Evolutionary conservation across 2,113 vertebrate species (phyloP), one percentile per base, ranked within the genome.

Genomic region (Bubalus kerabau): DNA sequence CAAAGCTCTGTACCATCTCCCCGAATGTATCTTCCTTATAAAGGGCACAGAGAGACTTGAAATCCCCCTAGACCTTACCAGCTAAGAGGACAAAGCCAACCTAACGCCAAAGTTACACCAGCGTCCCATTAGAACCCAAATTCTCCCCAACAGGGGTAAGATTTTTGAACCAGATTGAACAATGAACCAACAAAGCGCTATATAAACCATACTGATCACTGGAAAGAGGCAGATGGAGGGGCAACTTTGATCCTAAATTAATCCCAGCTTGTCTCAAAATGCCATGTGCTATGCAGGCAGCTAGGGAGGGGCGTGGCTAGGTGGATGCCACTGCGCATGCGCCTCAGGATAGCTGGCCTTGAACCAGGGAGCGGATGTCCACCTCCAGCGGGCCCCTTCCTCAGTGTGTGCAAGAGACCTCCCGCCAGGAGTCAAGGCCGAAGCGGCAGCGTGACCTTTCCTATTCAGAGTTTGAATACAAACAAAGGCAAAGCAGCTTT

Each of bases 231-330:
- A 98, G 96, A 96, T 87, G 97, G 98, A 92, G 32, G 48, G 80
- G 80, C 91, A 97, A 98, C 97, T 98, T 97, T 98, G 98, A 98
- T 98, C 96, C 93, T 98, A 98, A 98, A 98, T 97, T 93, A 98
- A 97, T 92, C 90, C 96, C 98, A 97, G 97, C 97, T 98, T 97
- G 87, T 81, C 87, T 94, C 95, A 93, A 95, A 88, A 85, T 17
- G 67, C 91, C 96, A 90, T 88, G 80, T 90, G 95, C 89, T 64
- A 36, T 24, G 28, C 93, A 81, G 86, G 78, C 71, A 78, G 91
- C 62, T 2, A 1, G 28, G 19, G 87, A 89, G 84, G 54, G 87
- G 80, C 2, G 48, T 74, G 74, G 78, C 54, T 54, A n/a, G 32
- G 71, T 32, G 5, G 64, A 43, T 32, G 36, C 1, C 6, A 48